Evolutionary conservation across 1,140 invertebrate species (phyloP), one percentile per base, ranked within the genome.

Genomic region (Lepidurus arcticus): DNA sequence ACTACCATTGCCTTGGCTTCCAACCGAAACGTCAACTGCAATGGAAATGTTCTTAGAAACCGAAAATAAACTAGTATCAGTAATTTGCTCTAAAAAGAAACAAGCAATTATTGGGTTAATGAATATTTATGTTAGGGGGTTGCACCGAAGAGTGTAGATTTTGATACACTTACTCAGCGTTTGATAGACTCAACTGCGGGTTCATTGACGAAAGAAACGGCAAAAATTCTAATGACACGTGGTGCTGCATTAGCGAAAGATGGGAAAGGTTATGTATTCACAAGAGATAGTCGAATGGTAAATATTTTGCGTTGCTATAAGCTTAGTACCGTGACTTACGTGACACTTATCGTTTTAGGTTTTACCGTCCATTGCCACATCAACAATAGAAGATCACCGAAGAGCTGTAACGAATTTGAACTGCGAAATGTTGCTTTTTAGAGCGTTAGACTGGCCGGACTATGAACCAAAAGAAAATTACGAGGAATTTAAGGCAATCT

Each of bases 391-490:
- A 10, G 78, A 82, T 73, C 77, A 81, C n/a, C 74, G 78, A 21
- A 76, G 73, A 76, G 79, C 82, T 53, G 77, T 82, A 24, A 75
- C 76, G 10, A 76, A 80, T n/a, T 65, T 82, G 11, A 78, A 77
- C 13, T 83, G 83, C 80, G 76, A 82, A 42, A 24, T 84, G n/a
- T 75, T 84, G 43, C 77, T 84, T 43, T 80, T 84, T 42, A 81
- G 82, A 77, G 82, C 81, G 7, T 79, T 81, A 75, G 73, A 78
- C 45, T 81, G 81, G 13, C 80, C 80, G 4, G 44, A 73, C 11
- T 82, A 79, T 78, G 81, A 82, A 78, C 26, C 44, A 11, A 34
- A 74, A 44, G 80, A 81, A 34, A 13, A 80, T 3, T 80, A 81
- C 73, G 73, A 80, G 26, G 79, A 80, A 78, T 79, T 81, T 16